These are phyloP conservation scores for Eilema caniola DNA, from an alignment of 2,888 invertebrate species.

Conservation along the genomic window DNA sequence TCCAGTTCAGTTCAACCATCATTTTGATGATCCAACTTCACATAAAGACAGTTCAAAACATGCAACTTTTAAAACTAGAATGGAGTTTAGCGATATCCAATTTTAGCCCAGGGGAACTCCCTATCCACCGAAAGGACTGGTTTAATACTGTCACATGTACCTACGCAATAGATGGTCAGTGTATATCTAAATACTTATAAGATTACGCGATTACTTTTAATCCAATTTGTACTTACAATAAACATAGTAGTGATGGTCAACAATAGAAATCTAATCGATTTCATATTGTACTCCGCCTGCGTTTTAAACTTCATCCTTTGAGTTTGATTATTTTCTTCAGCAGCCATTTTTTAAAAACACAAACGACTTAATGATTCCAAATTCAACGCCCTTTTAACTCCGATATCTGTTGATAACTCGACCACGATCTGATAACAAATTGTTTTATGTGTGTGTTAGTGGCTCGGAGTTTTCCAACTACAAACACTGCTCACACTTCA, in stretches of 20 bases:
- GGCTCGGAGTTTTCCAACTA: conserved; percentile 40
- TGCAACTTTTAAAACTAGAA: no score
- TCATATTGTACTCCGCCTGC: conserved; percentile 81
- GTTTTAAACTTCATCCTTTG: conserved; percentile 75
- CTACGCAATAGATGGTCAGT: background rate
- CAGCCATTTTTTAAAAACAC: conserved; percentile 37
- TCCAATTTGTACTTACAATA: conserved; percentile 72
- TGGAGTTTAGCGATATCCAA: no score
- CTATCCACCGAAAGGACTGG: background rate
- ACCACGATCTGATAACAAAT: conserved; percentile 58
- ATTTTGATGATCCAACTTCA: background rate
- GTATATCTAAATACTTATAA: background rate
- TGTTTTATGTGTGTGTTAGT: conserved; percentile 41
- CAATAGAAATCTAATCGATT: conserved; percentile 79
- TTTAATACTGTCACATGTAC: background rate
- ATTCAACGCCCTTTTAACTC: conserved; percentile 34
- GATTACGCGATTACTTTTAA: background rate
- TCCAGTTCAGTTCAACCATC: no score
- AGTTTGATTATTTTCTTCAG: conserved; percentile 48
- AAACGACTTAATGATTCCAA: conserved; percentile 32
- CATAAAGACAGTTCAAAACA: no score
- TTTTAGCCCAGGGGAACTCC: background rate
- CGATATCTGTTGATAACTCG: conserved; percentile 56
- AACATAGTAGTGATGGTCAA: conserved; percentile 81
- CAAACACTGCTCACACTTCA: conserved; percentile 10